Base-by-base conservation (phyloP, 2,888 invertebrate genomes). In the Pristionchus arcanus region DNA sequence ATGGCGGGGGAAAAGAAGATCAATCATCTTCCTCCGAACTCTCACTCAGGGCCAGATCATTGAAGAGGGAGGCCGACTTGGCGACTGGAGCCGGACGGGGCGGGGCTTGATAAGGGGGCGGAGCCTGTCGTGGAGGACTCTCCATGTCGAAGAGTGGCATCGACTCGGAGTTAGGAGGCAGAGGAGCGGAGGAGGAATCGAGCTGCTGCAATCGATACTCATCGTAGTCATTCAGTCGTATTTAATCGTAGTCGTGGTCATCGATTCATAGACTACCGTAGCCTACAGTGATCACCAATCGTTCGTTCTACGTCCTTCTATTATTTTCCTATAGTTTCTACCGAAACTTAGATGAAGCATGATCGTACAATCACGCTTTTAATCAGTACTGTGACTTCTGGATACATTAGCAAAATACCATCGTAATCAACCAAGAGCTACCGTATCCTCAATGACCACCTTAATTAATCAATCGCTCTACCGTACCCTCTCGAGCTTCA, bases 1-100 rank as follows among this genome's bases (percentile, higher is more conserved):
- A 25, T 11, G 71, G 71, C n/a, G 5, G 71, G 28, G 9, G 71
- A 63, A 4, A n/a, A n/a, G 11, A 68, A 11, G 68, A 15, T 34
- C 34, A 88, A 34, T 88, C 87, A 31, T 88, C 87, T 31, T 88
- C 87, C 34, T 88, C 87, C 13, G 87, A 88, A 25, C 88, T 88
- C 77, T 89, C 89, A 31, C 89, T 89, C n/a, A 89, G 59, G 7
- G 81, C 89, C n/a, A 89, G 89, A 49, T 89, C 89, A 25, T 89
- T 89, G 63, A 83, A 49, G 37, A 89, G 37, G n/a, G 81, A 81
- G n/a, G 83, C 68, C 16, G 87, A 68, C 42, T 66, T 66, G 31
- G 66, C 25, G 13, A 55, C 66, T 13, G 28, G 71, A 1, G 77
- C 37, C 11, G 37, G 49, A 28, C 21, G 7, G 28, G 53, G 49